Evolutionary conservation across 2,797 vertebrate genomes (phyloP).

Genomic region (Cetoscarus ocellatus): DNA sequence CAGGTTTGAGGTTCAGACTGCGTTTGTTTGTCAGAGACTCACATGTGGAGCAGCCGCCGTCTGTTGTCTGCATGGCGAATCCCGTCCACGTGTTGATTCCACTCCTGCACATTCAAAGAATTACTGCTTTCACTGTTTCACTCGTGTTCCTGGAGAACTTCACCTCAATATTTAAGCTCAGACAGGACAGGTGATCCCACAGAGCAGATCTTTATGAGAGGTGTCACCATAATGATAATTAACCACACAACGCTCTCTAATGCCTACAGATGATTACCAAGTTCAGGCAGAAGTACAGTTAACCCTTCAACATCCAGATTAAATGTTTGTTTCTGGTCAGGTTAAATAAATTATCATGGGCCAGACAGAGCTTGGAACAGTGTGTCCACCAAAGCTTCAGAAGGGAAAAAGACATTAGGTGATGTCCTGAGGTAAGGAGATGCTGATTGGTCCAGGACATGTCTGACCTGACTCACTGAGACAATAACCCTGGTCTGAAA

Average conservation of each 20-base stretch:
- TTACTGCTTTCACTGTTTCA: constrained; percentile 1
- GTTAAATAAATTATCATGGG: no score
- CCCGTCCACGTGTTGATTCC: constrained; percentile 84
- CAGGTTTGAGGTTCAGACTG: neutral
- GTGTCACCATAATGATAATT: no score
- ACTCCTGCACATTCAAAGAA: constrained; percentile 74
- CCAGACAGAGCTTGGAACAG: no score
- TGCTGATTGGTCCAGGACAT: neutral
- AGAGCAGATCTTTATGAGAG: no score
- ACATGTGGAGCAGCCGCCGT: constrained; percentile 82
- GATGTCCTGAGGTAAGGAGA: neutral
- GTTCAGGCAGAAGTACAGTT: no score
- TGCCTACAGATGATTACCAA: no score
- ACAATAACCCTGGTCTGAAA: no score
- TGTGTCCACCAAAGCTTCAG: neutral
- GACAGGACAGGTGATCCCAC: no score
- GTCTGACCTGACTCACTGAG: neutral
- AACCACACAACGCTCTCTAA: no score
- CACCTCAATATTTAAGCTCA: neutral
- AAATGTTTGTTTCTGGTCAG: no score
- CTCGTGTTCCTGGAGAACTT: neutral
- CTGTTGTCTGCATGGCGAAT: constrained; percentile 82
- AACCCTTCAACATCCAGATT: no score
- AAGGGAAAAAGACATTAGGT: neutral
- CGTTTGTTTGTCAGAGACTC: constrained; percentile 44